These are phyloP conservation scores for Babyrousa celebensis DNA, from an alignment of 2,797 vertebrate species.

Conservation along the genomic window DNA sequence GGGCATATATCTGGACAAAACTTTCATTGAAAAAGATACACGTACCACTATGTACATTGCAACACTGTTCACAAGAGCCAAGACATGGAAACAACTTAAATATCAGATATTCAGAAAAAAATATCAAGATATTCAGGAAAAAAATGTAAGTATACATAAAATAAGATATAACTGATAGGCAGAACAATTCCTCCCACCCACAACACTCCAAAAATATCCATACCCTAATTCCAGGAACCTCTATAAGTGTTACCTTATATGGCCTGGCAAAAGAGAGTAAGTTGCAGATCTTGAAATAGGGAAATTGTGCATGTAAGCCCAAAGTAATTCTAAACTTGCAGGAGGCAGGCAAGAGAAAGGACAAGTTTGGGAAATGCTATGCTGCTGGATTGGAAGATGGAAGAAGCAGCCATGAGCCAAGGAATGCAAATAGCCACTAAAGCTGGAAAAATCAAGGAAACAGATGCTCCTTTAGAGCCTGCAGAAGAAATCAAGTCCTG, in stretches of 20 bases:
- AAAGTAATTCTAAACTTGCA: not conserved
- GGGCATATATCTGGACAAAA: too few species aligned
- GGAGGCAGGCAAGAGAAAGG: not conserved
- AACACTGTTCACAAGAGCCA: too few species aligned
- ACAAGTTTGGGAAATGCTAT: not conserved
- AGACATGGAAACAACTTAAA: too few species aligned
- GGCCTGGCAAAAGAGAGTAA: not conserved
- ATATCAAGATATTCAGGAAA: not conserved
- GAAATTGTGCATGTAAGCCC: not conserved
- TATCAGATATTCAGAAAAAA: too few species aligned
- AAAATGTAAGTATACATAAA: not conserved
- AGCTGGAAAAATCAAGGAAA: not conserved
- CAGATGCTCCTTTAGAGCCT: too few species aligned
- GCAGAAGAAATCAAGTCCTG: not conserved
- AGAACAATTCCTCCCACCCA: not conserved
- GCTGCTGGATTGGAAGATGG: not conserved
- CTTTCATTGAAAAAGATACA: too few species aligned
- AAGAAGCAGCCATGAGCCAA: too few species aligned
- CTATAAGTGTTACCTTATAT: not conserved
- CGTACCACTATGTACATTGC: too few species aligned
- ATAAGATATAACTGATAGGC: not conserved
- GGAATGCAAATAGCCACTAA: not conserved
- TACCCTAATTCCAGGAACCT: not conserved
- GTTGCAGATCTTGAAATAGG: not conserved
- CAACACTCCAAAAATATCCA: not conserved